A percentile compares a stretch with the other conserved stretches of the same genome.
Evolutionary conservation across 2,113 vertebrate species (phyloP).

Genomic region (Corythoichthys intestinalis): DNA sequence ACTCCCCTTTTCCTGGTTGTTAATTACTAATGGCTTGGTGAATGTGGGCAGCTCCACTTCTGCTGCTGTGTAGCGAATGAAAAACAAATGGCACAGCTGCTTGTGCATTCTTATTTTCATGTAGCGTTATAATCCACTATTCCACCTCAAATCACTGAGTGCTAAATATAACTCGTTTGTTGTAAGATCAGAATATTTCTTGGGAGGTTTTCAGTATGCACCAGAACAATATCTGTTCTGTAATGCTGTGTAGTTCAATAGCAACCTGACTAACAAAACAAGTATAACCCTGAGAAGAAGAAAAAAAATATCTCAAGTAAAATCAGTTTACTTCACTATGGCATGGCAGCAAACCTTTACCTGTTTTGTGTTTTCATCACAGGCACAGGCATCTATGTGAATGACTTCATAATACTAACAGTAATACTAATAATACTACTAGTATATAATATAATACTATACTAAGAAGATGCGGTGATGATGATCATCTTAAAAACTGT

Average conservation of each 20-base stretch:
- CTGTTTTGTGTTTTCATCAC: not conserved
- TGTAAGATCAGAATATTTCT: not conserved
- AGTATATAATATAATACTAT: no score
- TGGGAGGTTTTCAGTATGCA: not conserved
- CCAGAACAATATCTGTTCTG: not conserved
- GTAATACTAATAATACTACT: no score
- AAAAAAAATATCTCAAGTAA: not conserved
- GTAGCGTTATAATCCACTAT: not conserved
- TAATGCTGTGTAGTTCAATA: not conserved
- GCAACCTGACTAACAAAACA: not conserved
- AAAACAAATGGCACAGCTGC: slow-evolving; percentile 11
- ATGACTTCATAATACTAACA: not conserved
- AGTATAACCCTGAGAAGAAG: not conserved
- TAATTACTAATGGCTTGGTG: slow-evolving; percentile 31
- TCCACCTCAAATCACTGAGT: not conserved
- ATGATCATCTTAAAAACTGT: no score
- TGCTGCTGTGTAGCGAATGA: not conserved
- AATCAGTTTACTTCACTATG: not conserved
- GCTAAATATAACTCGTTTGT: not conserved
- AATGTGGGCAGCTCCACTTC: slow-evolving; percentile 13
- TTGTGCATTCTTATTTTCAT: not conserved
- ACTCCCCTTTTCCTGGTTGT: slow-evolving; percentile 18
- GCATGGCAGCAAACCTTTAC: not conserved
- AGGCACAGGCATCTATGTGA: not conserved
- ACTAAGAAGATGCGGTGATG: no score